phyloP scores from a whole-genome alignment of 1,140 invertebrate genomes.

The Drosophila lowei region DNA sequence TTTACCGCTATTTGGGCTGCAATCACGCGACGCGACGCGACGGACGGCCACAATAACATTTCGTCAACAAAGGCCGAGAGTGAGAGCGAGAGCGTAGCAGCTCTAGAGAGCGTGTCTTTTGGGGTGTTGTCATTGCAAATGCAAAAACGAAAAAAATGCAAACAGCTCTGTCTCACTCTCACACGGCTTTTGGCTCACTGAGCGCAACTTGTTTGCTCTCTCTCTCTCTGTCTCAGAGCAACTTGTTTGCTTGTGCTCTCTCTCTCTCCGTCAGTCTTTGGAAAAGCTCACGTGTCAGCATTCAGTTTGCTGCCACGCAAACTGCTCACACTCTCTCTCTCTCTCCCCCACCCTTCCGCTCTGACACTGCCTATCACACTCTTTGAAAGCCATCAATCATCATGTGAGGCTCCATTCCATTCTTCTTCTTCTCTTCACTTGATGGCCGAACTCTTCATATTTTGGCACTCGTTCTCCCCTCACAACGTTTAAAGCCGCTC shows the following conservation, averaged over 20 bases:
- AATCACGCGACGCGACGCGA: conserved; percentile 22
- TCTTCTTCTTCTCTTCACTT: conserved; percentile 16
- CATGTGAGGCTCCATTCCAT: neutral
- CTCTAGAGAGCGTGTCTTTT: conserved; percentile 39
- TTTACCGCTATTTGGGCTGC: conserved; percentile 44
- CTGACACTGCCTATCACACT: no score
- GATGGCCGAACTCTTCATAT: no score
- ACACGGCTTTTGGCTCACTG: no score
- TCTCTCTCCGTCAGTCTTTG: conserved; percentile 13
- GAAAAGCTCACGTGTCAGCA: conserved; percentile 41
- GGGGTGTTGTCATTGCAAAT: conserved; percentile 51
- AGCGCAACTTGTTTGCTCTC: conserved; percentile 2
- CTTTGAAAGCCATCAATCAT: no score
- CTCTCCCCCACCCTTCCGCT: neutral
- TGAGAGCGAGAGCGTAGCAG: conserved; percentile 30
- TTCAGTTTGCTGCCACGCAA: conserved; percentile 59
- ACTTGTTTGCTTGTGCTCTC: conserved; percentile 16
- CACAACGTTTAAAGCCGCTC: no score
- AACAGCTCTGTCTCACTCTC: no score
- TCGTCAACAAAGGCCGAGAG: conserved; percentile 13
- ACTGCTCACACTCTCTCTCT: conserved; percentile 26
- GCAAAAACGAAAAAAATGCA: conserved; percentile 12
- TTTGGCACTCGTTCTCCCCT: no score
- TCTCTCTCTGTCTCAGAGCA: conserved; percentile 1
- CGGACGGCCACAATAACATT: conserved; percentile 24